Percentiles rank a stretch among this genome's conserved stretches.
Conservation (phyloP, 1,140 invertebrate species). For the Caenorhabditis inopinata region DNA sequence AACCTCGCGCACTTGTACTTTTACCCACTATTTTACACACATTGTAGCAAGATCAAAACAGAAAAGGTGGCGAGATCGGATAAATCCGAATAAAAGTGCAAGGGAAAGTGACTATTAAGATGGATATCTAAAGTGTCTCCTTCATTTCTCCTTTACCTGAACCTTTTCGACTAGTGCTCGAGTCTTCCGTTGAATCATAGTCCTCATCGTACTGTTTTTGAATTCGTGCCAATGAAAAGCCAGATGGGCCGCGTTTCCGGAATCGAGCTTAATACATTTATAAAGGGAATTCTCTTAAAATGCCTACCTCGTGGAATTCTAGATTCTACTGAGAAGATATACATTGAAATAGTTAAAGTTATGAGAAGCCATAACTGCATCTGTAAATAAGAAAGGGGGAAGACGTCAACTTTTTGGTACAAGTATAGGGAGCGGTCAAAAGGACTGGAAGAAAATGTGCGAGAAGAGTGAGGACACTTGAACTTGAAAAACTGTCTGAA, state of each 20-base stretch:
- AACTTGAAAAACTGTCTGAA: constrained; percentile 21
- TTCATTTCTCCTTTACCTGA: background rate
- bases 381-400: background rate
- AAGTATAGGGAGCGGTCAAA: background rate
- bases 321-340: constrained; percentile 67
- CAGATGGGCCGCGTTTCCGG: constrained; percentile 6
- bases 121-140: constrained; percentile 24
- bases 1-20: background rate
- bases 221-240: constrained; percentile 36
- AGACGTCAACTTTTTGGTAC: background rate
- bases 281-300: background rate
- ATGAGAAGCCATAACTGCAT: constrained; percentile 14
- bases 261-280: background rate
- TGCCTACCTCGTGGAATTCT: background rate
- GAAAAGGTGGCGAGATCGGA: background rate
- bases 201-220: constrained; percentile 37
- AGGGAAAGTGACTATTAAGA: constrained; percentile 19
- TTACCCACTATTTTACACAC: background rate
- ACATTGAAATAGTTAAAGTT: constrained; percentile 69
- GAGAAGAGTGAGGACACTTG: background rate
- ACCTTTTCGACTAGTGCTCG: background rate
- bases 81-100: background rate
- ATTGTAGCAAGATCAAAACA: constrained; percentile 28
- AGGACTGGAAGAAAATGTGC: background rate
- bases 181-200: constrained; percentile 13